phyloP scores from a whole-genome alignment of 2,797 vertebrate species.

The Amphiprion clarkii region DNA sequence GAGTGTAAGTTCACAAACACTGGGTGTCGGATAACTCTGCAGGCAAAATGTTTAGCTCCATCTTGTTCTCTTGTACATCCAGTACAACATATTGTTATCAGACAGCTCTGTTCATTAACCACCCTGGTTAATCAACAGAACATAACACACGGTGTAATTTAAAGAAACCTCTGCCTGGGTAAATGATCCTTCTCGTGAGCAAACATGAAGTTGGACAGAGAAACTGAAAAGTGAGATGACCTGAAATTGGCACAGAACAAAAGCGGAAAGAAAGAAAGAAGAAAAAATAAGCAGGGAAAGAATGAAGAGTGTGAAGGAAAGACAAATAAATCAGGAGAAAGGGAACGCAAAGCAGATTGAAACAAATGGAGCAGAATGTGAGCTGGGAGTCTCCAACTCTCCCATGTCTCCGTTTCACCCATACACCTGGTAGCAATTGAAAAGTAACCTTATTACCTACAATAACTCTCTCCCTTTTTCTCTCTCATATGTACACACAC shows the following conservation, averaged over 20 bases:
- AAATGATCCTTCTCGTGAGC: constrained; percentile 48
- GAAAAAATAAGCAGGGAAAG: background rate
- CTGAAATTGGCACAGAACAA: constrained; percentile 31
- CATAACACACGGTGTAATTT: constrained; percentile 29
- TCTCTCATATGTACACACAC: constrained; percentile 4
- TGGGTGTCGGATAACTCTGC: constrained; percentile 12
- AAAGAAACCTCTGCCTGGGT: constrained; percentile 42
- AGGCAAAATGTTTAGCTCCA: constrained; percentile 5
- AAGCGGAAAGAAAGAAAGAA: background rate
- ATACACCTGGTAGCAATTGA: constrained; percentile 76
- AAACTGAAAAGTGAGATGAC: constrained; percentile 22
- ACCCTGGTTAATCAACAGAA: constrained; percentile 9
- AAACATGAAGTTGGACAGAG: constrained; percentile 36
- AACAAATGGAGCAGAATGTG: constrained; percentile 63
- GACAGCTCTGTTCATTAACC: constrained; percentile 15
- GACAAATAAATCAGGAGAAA: constrained; percentile 52
- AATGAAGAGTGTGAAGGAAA: constrained; percentile 23
- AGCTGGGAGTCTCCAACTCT: constrained; percentile 59
- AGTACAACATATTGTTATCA: constrained; percentile 8
- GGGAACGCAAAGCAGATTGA: constrained; percentile 47
- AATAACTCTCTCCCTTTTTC: constrained; percentile 35
- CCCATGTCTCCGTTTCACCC: constrained; percentile 53
- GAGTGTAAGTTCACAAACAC: too few relatives aligned
- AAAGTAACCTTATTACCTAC: constrained; percentile 69
- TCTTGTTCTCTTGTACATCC: background rate